phyloP scores from a whole-genome alignment of 2,113 vertebrate genomes.

The Phylloscopus whistleri region DNA sequence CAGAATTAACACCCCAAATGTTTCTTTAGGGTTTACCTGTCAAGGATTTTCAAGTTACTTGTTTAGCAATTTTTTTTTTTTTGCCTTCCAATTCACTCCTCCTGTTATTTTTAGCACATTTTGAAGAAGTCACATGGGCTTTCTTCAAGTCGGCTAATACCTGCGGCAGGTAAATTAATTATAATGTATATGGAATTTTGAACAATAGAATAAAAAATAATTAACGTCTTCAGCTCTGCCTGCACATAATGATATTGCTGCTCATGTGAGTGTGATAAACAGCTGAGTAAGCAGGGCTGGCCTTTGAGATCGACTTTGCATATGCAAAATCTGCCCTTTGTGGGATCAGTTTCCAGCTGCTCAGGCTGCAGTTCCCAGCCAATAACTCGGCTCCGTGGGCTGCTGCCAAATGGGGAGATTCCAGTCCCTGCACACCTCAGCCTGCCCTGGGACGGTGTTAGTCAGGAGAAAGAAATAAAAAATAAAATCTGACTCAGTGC shows the following conservation, averaged over 20 bases:
- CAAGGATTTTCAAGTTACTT: background rate
- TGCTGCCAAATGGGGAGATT: background rate
- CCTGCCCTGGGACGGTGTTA: background rate
- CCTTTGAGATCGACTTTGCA: background rate
- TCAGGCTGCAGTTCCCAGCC: background rate
- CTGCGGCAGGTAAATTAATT: background rate
- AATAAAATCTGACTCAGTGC: background rate
- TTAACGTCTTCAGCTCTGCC: background rate
- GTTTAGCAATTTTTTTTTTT: background rate
- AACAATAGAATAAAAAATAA: background rate
- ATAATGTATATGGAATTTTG: background rate
- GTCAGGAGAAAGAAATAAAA: background rate
- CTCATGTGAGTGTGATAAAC: background rate
- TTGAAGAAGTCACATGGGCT: background rate
- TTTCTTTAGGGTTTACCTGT: background rate
- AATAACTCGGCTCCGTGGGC: background rate
- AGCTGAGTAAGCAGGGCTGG: background rate
- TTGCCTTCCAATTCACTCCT: background rate
- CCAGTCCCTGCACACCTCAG: background rate
- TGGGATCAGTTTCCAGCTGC: background rate
- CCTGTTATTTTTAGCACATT: background rate
- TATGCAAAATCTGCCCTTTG: background rate
- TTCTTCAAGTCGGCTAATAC: background rate
- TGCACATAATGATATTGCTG: background rate
- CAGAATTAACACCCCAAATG: background rate